A percentile compares a stretch with the other conserved stretches of the same genome.
phyloP scores from a whole-genome alignment of 2,113 vertebrate species.

The Agelaius phoeniceus region DNA sequence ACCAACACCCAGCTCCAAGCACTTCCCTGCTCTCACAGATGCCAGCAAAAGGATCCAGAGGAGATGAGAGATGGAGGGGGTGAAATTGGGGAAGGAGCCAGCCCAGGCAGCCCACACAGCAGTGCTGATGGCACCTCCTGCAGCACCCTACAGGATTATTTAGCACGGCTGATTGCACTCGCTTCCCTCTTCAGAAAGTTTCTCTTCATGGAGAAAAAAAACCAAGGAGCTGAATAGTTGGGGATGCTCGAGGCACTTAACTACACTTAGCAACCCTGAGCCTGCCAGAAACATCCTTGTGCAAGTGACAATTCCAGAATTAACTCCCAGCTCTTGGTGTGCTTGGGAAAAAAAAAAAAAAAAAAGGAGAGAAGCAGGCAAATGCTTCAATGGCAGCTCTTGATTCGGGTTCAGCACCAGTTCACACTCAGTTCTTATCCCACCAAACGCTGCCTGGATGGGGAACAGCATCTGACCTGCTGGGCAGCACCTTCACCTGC shows the following conservation, averaged over 20 bases:
- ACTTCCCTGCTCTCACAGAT: not conserved
- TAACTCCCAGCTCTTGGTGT: constrained; percentile 15
- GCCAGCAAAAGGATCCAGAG: not conserved
- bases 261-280: constrained; percentile 58
- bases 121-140: not conserved
- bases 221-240: not conserved
- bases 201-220: not conserved
- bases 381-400: not conserved
- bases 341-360: not conserved
- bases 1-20: not conserved
- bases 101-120: not conserved
- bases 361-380: not conserved
- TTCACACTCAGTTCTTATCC: not conserved
- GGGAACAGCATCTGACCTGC: not conserved
- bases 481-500: not conserved
- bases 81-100: not conserved
- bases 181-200: constrained; percentile 35
- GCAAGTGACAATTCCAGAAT: constrained; percentile 42
- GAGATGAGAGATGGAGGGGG: not conserved
- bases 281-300: constrained; percentile 53
- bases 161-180: not conserved
- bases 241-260: constrained; percentile 55
- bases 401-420: not conserved
- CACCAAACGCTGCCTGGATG: fast-evolving
- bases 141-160: not conserved